These are phyloP conservation scores for Piscicola geometra DNA, from an alignment of 2,888 invertebrate species.

Conservation along the genomic window DNA sequence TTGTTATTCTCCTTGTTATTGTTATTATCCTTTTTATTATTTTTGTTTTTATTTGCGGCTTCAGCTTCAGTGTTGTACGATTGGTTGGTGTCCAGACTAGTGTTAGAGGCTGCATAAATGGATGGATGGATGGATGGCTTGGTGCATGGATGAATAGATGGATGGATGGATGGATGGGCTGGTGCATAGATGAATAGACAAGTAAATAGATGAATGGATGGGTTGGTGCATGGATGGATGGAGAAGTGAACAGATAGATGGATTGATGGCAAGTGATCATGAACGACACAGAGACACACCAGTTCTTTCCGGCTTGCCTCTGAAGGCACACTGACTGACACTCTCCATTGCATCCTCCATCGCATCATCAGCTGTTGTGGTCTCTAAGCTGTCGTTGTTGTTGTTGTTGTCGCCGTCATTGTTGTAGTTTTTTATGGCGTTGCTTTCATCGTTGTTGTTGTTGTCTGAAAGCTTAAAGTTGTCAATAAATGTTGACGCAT, in stretches of 20 bases:
- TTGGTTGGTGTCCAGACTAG: constrained; percentile 25
- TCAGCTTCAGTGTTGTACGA: neutral
- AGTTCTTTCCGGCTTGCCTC: neutral
- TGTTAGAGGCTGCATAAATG: constrained; percentile 10
- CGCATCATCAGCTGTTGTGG: neutral
- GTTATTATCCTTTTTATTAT: neutral
- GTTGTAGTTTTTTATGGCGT: neutral
- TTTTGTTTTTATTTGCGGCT: neutral
- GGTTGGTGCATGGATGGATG: too few species aligned
- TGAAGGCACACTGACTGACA: neutral
- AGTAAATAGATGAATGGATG: too few species aligned
- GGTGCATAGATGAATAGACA: too few species aligned
- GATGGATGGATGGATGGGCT: too few species aligned
- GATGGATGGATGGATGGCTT: too few species aligned
- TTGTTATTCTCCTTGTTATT: neutral
- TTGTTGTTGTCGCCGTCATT: neutral
- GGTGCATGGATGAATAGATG: too few species aligned
- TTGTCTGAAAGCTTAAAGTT: neutral
- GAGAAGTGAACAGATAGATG: too few species aligned
- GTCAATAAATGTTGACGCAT: too few species aligned
- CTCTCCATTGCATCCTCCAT: neutral
- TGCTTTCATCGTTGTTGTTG: neutral
- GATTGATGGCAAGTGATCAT: too few species aligned
- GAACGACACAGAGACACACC: too few species aligned
- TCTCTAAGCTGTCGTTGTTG: neutral